Conservation (phyloP, 1,140 invertebrate genomes). For the Camponotus vicinus region DNA sequence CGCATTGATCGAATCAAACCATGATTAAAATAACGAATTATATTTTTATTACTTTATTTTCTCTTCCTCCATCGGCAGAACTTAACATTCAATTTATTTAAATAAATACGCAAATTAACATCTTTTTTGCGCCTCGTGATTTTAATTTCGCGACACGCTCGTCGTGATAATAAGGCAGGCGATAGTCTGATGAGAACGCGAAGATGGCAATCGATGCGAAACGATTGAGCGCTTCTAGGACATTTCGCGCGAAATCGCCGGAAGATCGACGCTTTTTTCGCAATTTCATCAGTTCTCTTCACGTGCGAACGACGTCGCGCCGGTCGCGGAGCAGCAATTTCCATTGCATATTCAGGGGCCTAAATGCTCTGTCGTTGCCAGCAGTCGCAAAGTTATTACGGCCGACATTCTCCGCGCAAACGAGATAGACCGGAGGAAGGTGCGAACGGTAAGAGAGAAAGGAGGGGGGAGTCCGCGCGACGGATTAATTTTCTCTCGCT, state of each 20-base stretch:
- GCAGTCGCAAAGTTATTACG: slow-evolving; percentile 78
- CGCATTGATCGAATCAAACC: background rate
- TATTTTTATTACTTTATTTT: background rate
- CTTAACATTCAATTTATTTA: background rate
- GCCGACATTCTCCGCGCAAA: slow-evolving; percentile 63
- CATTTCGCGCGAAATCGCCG: slow-evolving; percentile 39
- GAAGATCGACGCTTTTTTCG: slow-evolving; percentile 54
- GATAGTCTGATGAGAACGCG: slow-evolving; percentile 28
- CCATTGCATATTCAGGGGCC: slow-evolving; percentile 77
- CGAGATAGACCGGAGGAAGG: slow-evolving; percentile 47
- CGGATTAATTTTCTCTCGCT: slow-evolving; percentile 75
- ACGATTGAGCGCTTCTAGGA: slow-evolving; percentile 40
- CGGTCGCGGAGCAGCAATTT: slow-evolving; percentile 66
- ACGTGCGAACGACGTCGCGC: slow-evolving; percentile 30
- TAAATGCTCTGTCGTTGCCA: slow-evolving; percentile 75
- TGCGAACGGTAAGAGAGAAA: background rate
- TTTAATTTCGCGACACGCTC: slow-evolving; percentile 21
- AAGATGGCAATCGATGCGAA: slow-evolving; percentile 42
- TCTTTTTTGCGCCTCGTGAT: background rate
- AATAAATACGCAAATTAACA: background rate
- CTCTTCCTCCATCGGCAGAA: background rate
- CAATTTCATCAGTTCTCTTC: slow-evolving; percentile 55
- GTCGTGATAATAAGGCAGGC: slow-evolving; percentile 23
- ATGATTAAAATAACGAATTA: background rate
- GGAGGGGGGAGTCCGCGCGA: slow-evolving; percentile 1